Base-by-base conservation (phyloP, 1,140 invertebrate species). In the Dufourea novaeangliae region DNA sequence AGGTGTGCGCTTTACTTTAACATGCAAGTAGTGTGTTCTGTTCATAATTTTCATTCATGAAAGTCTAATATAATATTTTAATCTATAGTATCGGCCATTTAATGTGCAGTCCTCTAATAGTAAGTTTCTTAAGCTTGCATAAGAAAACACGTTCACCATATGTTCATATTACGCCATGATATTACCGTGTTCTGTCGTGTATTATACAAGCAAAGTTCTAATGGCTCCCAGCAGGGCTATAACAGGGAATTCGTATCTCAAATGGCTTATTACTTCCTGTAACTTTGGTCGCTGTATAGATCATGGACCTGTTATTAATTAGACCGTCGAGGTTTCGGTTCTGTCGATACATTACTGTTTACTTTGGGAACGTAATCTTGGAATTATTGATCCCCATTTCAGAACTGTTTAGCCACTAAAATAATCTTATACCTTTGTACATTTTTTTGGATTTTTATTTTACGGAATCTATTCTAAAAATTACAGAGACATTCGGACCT, bases 201-300 rank as follows among this genome's bases (percentile, higher is more conserved):
- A 50, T 61, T 77, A 62, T 46, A 32, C 34, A 52, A 68, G 54
- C 37, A 78, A 72, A 78, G 75, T 72, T 72, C 27, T 72, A 78
- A 78, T 76, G 52, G 62, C 37, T 79, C 77, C 71, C 61, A 67
- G 29, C 27, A 25, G 71, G 22, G 50, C 72, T 46, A 68, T 74
- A 76, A 76, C 20, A 14, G 62, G 39, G 77, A 63, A 32, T 72
- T 61, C 14, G 29, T 37, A 71, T 11, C 50, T 64, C 68, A 70
- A 66, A 76, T 52, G 77, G 77, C 8, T 70, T 20, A n/a, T 17
- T 0, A 14, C 20, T 12, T n/a, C 12, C 34, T 39, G 32, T n/a
- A 75, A 75, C 50, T 75, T 68, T 27, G 64, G 25, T n/a, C 7
- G 32, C 22, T 27, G 5, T 57, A 27, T 22, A 57, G 29, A 44